Conservation (phyloP, 2,888 invertebrate species). For the Emesis castigata region DNA sequence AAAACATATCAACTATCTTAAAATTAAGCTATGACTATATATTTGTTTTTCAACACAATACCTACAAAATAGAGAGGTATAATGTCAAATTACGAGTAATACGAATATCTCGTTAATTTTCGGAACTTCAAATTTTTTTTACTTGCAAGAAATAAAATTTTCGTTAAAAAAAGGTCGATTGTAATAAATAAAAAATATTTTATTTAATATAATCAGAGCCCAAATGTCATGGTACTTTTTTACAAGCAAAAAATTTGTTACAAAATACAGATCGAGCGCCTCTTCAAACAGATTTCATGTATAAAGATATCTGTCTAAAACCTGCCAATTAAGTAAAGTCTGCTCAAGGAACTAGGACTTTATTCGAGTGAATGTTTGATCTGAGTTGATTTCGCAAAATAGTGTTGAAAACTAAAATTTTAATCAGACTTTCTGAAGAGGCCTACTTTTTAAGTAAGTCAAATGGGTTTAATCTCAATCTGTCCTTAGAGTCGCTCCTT, state of each 20-base stretch:
- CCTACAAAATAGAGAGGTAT: slow-evolving; percentile 76
- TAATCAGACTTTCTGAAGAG: slow-evolving; percentile 68
- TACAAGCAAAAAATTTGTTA: neutral
- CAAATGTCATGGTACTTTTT: neutral
- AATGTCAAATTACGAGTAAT: slow-evolving; percentile 75
- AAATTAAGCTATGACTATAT: slow-evolving; percentile 78
- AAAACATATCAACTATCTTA: slow-evolving; percentile 58
- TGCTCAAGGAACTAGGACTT: neutral
- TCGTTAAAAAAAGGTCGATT: neutral
- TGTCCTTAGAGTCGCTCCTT: slow-evolving; percentile 85
- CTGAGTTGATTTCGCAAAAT: too few relatives aligned
- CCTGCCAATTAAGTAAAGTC: neutral
- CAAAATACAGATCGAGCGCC: slow-evolving; percentile 74
- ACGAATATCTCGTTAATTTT: slow-evolving; percentile 69
- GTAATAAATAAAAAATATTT: neutral
- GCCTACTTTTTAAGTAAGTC: slow-evolving; percentile 77
- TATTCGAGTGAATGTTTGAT: too few relatives aligned
- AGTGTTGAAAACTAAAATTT: neutral
- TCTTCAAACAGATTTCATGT: slow-evolving; percentile 77
- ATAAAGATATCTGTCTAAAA: neutral
- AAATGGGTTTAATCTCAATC: slow-evolving; percentile 82
- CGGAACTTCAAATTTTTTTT: slow-evolving; percentile 69
- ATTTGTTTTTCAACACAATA: slow-evolving; percentile 80
- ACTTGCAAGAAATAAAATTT: neutral
- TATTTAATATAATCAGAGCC: neutral